These are phyloP conservation scores for Brachionus asplanchnoidis DNA, from an alignment of 1,140 invertebrate species.

Conservation along the genomic window DNA sequence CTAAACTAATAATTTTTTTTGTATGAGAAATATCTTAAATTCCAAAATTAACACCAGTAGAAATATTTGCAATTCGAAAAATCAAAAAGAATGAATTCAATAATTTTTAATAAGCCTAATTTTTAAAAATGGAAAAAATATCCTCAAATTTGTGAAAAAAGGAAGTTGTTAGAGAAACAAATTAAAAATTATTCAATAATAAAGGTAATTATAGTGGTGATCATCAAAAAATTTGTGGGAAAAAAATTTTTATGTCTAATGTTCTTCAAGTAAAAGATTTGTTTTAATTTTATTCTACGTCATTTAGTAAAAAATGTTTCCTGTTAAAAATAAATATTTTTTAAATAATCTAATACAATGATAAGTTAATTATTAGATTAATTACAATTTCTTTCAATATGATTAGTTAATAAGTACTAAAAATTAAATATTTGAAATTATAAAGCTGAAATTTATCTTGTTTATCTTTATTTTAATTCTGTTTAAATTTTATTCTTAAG, in stretches of 20 bases:
- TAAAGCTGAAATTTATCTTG: no score
- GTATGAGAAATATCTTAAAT: no score
- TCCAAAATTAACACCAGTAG: neutral
- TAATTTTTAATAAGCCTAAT: neutral
- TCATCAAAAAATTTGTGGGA: neutral
- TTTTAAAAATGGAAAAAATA: neutral
- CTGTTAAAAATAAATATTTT: neutral
- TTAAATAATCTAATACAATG: neutral
- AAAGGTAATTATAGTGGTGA: neutral
- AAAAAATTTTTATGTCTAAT: neutral
- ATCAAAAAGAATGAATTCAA: neutral
- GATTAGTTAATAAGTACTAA: no score
- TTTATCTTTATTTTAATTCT: no score
- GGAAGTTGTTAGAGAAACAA: neutral
- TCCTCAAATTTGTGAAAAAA: neutral
- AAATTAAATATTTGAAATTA: no score
- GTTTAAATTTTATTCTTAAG: no score
- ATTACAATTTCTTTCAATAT: no score
- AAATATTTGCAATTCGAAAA: neutral
- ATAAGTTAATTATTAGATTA: neutral
- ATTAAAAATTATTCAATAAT: neutral
- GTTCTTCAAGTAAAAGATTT: neutral
- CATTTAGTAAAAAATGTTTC: neutral
- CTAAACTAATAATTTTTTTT: no score
- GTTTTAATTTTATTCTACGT: neutral